Percentiles rank a stretch among this genome's conserved stretches.
Conservation (phyloP, 2,797 vertebrate species). For the Sardinella longiceps region DNA sequence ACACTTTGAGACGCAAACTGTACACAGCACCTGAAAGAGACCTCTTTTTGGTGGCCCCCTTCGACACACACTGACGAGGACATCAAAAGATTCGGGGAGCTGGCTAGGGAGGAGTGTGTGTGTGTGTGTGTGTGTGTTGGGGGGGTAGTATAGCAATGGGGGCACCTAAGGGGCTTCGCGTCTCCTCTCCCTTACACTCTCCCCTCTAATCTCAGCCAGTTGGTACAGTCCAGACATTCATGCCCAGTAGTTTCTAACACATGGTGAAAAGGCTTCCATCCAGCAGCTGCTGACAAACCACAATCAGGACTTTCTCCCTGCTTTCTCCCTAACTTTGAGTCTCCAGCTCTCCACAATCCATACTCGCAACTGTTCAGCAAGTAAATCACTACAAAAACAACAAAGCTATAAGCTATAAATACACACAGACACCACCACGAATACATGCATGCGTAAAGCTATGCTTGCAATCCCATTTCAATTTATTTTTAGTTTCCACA, state of each 20-base stretch:
- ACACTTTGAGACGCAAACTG: conserved; percentile 53
- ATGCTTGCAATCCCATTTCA: conserved; percentile 52
- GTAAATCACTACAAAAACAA: neutral
- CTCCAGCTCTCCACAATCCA: conserved; percentile 49
- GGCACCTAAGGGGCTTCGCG: conserved; percentile 82
- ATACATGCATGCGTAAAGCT: conserved; percentile 1
- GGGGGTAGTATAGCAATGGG: conserved; percentile 62
- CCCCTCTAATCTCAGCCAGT: conserved; percentile 80
- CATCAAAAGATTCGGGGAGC: conserved; percentile 59
- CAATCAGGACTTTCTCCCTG: conserved; percentile 89
- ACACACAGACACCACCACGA: conserved; percentile 25
- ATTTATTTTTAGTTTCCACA: conserved; percentile 27
- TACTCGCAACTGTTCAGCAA: neutral
- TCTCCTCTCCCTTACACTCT: conserved; percentile 76
- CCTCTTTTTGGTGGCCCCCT: conserved; percentile 65
- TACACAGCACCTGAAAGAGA: conserved; percentile 76
- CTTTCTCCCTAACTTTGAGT: conserved; percentile 54
- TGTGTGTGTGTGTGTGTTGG: conserved; percentile 45
- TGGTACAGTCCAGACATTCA: conserved; percentile 93
- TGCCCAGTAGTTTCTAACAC: conserved; percentile 95
- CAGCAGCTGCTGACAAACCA: conserved; percentile 96
- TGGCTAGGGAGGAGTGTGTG: conserved; percentile 28
- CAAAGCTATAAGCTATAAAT: neutral
- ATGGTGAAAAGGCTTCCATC: conserved; percentile 91
- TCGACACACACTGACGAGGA: conserved; percentile 65